Evolutionary conservation across 2,797 vertebrate genomes (phyloP).

Genomic region (Buceros bicornis): DNA sequence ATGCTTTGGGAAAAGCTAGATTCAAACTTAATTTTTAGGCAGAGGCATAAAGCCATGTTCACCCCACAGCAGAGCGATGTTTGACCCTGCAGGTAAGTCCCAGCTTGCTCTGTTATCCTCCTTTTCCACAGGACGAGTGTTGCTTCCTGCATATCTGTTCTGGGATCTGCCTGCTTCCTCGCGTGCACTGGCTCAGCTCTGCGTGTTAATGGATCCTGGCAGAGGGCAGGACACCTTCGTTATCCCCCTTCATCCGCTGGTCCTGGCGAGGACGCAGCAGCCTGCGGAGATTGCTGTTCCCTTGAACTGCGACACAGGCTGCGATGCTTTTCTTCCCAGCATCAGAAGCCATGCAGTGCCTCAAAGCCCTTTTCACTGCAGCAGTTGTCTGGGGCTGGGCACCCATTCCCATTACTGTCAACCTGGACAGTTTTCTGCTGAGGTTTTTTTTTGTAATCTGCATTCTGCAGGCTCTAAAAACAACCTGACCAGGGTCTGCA

Average conservation of each 20-base stretch:
- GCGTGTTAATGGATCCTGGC: not conserved
- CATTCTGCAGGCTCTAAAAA: not conserved
- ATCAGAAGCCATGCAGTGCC: not conserved
- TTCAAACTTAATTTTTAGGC: not conserved
- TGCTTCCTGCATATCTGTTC: not conserved
- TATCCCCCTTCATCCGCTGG: not conserved
- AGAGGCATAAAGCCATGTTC: not conserved
- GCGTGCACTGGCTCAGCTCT: not conserved
- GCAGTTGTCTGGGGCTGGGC: not conserved
- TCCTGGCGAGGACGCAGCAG: not conserved
- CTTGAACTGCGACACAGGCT: not conserved
- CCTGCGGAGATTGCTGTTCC: not conserved
- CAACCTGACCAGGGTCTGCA: rapidly evolving
- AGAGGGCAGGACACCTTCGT: not conserved
- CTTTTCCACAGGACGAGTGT: not conserved
- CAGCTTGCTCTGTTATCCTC: not conserved
- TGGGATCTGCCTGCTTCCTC: not conserved
- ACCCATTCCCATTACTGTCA: not conserved
- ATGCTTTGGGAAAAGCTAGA: not conserved
- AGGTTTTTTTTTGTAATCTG: not conserved
- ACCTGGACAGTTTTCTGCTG: not conserved
- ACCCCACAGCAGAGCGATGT: not conserved
- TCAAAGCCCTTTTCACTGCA: not conserved
- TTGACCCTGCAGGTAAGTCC: not conserved
- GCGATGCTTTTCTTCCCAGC: rapidly evolving